These are phyloP conservation scores for Drosophila tristis DNA, from an alignment of 1,140 invertebrate genomes.

Conservation along the genomic window DNA sequence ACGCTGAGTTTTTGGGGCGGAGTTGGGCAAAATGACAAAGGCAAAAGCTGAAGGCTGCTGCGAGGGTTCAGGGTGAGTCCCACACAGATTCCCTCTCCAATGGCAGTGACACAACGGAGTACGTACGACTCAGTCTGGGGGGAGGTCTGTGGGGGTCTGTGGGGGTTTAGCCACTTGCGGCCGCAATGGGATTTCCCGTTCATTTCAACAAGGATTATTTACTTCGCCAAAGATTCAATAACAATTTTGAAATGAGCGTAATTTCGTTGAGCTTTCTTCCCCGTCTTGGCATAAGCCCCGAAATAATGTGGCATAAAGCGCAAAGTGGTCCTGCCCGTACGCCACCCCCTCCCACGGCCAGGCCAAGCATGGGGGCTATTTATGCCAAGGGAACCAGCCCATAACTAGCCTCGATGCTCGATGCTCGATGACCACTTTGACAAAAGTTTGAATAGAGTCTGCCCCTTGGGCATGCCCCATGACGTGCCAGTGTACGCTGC, in stretches of 20 bases:
- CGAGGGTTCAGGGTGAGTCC: no score
- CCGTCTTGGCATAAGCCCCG: constrained; percentile 53
- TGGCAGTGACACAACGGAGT: constrained; percentile 7
- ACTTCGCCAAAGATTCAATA: constrained; percentile 77
- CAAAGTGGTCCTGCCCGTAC: no score
- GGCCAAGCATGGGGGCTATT: no score
- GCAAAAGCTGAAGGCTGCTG: neutral
- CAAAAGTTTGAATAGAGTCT: neutral
- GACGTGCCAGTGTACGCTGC: no score
- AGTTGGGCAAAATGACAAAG: constrained; percentile 11
- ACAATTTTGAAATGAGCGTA: constrained; percentile 75
- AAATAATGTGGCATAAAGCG: constrained; percentile 67
- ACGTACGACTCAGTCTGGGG: constrained; percentile 7
- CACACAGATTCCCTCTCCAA: no score
- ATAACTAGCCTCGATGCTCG: neutral
- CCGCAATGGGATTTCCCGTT: constrained; percentile 56
- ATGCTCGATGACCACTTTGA: neutral
- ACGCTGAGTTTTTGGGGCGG: constrained; percentile 1
- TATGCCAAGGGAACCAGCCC: neutral
- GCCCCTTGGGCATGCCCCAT: neutral
- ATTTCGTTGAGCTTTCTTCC: constrained; percentile 59
- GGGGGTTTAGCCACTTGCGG: constrained; percentile 20
- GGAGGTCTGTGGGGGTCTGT: neutral
- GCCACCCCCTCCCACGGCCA: no score
- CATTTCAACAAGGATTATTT: constrained; percentile 79